Evolutionary conservation across 2,888 invertebrate genomes (phyloP).

Genomic region (Ganaspis brasiliensis): DNA sequence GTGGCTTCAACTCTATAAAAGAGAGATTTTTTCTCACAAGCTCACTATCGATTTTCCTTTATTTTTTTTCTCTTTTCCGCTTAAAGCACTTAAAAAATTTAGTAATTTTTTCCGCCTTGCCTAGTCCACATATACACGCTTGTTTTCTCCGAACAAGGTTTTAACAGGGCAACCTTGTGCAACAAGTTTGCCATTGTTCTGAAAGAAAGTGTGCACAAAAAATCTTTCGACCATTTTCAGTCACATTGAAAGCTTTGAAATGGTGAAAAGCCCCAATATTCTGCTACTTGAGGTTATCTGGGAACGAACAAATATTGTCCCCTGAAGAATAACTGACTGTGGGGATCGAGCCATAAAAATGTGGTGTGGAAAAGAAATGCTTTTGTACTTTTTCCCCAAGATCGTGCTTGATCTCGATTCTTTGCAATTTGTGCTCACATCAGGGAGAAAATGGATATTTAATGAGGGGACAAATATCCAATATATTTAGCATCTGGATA

Average conservation of each 20-base stretch:
- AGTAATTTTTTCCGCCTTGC: not conserved
- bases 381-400: not conserved
- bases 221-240: slow-evolving; percentile 57
- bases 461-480: no score
- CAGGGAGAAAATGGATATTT: no score
- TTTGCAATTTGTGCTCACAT: not conserved
- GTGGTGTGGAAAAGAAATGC: not conserved
- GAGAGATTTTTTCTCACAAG: not conserved
- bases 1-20: not conserved
- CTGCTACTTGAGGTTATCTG: not conserved
- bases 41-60: not conserved
- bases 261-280: slow-evolving; percentile 14
- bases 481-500: no score
- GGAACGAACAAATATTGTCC: slow-evolving; percentile 42
- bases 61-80: not conserved
- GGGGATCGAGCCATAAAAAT: not conserved
- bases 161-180: slow-evolving; percentile 57
- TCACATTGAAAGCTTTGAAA: slow-evolving; percentile 9
- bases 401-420: not conserved
- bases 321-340: not conserved
- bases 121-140: not conserved
- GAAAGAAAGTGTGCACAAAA: slow-evolving; percentile 55
- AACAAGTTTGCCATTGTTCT: slow-evolving; percentile 76
- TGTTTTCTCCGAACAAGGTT: slow-evolving; percentile 13
- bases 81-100: slow-evolving; percentile 3